These are phyloP conservation scores for Phanerotoma sp. DNA, from an alignment of 2,888 invertebrate species.

Conservation along the genomic window DNA sequence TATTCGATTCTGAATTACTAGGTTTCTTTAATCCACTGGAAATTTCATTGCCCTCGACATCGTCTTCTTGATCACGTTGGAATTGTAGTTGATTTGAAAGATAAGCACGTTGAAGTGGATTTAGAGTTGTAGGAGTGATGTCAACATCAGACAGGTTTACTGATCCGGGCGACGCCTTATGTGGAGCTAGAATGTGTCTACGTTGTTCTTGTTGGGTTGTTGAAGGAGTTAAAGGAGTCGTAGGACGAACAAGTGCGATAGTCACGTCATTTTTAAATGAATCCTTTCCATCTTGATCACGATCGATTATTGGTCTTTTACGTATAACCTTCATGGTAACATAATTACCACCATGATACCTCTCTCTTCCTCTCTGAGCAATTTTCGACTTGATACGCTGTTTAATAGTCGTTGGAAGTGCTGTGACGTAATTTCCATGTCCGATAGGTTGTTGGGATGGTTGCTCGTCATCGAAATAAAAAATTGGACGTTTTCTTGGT, in stretches of 20 bases:
- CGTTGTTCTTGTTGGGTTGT: background rate
- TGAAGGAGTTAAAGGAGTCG: constrained; percentile 8
- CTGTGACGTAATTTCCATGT: constrained; percentile 9
- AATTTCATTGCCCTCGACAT: constrained; percentile 33
- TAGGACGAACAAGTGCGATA: constrained; percentile 3
- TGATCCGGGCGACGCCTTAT: background rate
- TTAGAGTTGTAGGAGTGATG: constrained; percentile 14
- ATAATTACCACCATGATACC: constrained; percentile 15
- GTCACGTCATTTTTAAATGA: constrained; percentile 14
- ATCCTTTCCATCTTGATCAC: constrained; percentile 15
- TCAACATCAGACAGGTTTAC: background rate
- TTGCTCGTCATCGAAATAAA: constrained; percentile 12
- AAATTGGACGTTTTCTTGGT: constrained; percentile 2
- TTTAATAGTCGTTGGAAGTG: constrained; percentile 4
- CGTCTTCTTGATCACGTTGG: constrained; percentile 26
- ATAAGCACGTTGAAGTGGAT: constrained; percentile 14
- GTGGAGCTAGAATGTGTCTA: background rate
- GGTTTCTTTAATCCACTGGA: background rate
- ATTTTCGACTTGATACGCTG: constrained; percentile 17
- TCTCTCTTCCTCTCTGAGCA: constrained; percentile 17
- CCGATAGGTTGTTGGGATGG: constrained; percentile 8
- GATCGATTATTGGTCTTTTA: constrained; percentile 13
- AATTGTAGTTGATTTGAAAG: constrained; percentile 21
- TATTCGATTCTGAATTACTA: background rate
- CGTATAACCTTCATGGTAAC: constrained; percentile 24